phyloP scores from a whole-genome alignment of 2,888 invertebrate species.

The Xestobium rufovillosum region DNA sequence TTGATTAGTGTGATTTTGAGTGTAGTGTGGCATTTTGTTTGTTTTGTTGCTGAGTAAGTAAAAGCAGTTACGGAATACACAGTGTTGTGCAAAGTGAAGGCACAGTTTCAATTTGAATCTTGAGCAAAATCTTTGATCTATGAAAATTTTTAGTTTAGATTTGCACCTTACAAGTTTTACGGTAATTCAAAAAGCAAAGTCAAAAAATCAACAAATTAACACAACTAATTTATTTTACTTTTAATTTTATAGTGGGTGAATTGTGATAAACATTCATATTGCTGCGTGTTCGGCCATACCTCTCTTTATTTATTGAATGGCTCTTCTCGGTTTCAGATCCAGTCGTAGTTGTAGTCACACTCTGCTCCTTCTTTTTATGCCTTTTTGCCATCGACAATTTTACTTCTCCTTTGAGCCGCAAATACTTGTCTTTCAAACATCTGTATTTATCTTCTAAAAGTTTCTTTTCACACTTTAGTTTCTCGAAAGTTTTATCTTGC shows the following conservation, averaged over 20 bases:
- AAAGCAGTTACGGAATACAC: too few relatives aligned
- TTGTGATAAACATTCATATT: too few relatives aligned
- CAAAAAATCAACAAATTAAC: slow-evolving; percentile 7
- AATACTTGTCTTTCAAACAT: slow-evolving; percentile 74
- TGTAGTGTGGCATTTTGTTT: too few relatives aligned
- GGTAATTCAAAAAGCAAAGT: slow-evolving; percentile 10
- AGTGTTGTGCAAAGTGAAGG: too few relatives aligned
- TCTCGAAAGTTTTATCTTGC: slow-evolving; percentile 48
- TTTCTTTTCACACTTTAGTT: slow-evolving; percentile 62
- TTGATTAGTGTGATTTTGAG: too few relatives aligned
- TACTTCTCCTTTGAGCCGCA: slow-evolving; percentile 70
- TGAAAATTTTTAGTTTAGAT: too few relatives aligned
- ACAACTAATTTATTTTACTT: too few relatives aligned
- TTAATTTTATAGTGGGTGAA: too few relatives aligned
- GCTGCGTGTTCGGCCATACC: too few relatives aligned
- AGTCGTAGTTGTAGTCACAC: slow-evolving; percentile 49
- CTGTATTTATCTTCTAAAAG: slow-evolving; percentile 70
- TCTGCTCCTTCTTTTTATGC: slow-evolving; percentile 55
- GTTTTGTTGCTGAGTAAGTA: too few relatives aligned
- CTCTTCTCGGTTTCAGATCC: slow-evolving; percentile 77
- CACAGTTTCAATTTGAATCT: too few relatives aligned
- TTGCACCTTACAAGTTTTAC: slow-evolving; percentile 3
- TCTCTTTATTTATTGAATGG: slow-evolving; percentile 55
- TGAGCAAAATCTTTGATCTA: too few relatives aligned
- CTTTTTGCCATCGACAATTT: slow-evolving; percentile 69